Evolutionary conservation across 2,113 vertebrate species (phyloP).

Genomic region (Camelus bactrianus): DNA sequence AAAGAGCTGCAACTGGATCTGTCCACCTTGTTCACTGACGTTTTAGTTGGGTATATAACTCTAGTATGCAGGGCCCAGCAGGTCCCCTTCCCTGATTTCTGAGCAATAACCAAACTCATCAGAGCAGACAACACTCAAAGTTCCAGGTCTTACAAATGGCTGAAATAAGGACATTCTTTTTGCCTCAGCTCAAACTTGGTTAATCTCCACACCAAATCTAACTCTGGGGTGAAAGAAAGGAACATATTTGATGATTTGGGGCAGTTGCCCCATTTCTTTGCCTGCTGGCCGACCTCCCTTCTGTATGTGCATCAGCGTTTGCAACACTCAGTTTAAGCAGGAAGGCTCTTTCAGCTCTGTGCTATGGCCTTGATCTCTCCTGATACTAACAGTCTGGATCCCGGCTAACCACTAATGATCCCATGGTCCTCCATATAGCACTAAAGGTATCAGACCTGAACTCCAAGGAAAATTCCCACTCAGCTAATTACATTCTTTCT

Average conservation of each 20-base stretch:
- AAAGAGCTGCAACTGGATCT: constrained; percentile 25
- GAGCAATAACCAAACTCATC: constrained; percentile 30
- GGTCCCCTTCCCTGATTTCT: constrained; percentile 12
- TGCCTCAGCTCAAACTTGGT: constrained; percentile 17
- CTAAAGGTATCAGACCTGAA: constrained; percentile 54
- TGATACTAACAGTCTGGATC: constrained; percentile 59
- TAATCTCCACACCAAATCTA: constrained; percentile 43
- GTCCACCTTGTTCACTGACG: not conserved
- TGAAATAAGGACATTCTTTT: constrained; percentile 55
- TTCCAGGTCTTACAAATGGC: not conserved
- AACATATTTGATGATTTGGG: not conserved
- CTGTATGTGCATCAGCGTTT: constrained; percentile 8
- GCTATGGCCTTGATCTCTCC: constrained; percentile 46
- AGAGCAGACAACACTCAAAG: constrained; percentile 13
- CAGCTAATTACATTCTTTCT: constrained; percentile 63
- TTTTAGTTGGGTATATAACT: not conserved
- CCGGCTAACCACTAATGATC: constrained; percentile 50
- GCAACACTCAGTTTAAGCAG: constrained; percentile 2
- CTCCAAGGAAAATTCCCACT: constrained; percentile 50
- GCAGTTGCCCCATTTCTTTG: constrained; percentile 34
- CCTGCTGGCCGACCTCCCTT: constrained; percentile 20
- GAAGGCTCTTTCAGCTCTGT: constrained; percentile 62
- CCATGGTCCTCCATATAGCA: not conserved
- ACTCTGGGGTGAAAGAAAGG: constrained; percentile 15
- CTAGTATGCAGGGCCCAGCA: not conserved